Conservation (phyloP, 2,113 vertebrate species). For the Lophotis ruficrista region DNA sequence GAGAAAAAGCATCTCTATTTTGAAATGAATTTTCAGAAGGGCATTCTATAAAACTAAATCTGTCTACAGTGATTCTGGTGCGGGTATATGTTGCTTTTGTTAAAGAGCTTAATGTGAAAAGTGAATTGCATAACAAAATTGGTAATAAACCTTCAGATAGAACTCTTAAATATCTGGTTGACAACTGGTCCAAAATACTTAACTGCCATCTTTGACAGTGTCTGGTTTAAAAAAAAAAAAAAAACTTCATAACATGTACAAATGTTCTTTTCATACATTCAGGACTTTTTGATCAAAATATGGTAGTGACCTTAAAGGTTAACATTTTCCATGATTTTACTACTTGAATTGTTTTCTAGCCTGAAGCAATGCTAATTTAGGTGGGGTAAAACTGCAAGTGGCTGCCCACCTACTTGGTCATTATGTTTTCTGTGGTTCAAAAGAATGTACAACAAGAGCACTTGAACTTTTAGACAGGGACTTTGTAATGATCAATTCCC, state of each 20-base stretch:
- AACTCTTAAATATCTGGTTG: conserved; percentile 43
- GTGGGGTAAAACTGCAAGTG: conserved; percentile 66
- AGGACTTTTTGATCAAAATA: conserved; percentile 70
- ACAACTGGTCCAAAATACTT: conserved; percentile 65
- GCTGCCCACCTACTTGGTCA: conserved; percentile 56
- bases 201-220: conserved; percentile 43
- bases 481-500: conserved; percentile 66
- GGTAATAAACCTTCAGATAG: conserved; percentile 20
- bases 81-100: conserved; percentile 58
- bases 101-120: conserved; percentile 53
- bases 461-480: conserved; percentile 71
- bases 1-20: conserved; percentile 76
- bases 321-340: conserved; percentile 70
- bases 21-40: conserved; percentile 74
- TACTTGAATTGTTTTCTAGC: conserved; percentile 72
- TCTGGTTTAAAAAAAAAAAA: conserved; percentile 55
- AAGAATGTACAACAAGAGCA: conserved; percentile 77
- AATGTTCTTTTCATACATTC: conserved; percentile 57
- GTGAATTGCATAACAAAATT: conserved; percentile 28
- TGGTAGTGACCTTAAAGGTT: conserved; percentile 70
- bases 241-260: conserved; percentile 45
- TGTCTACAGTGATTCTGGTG: conserved; percentile 62
- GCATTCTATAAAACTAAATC: conserved; percentile 63
- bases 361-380: conserved; percentile 61
- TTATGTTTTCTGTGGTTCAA: conserved; percentile 63